Evolutionary conservation across 2,888 invertebrate species (phyloP).

Genomic region (Drosophila differens): DNA sequence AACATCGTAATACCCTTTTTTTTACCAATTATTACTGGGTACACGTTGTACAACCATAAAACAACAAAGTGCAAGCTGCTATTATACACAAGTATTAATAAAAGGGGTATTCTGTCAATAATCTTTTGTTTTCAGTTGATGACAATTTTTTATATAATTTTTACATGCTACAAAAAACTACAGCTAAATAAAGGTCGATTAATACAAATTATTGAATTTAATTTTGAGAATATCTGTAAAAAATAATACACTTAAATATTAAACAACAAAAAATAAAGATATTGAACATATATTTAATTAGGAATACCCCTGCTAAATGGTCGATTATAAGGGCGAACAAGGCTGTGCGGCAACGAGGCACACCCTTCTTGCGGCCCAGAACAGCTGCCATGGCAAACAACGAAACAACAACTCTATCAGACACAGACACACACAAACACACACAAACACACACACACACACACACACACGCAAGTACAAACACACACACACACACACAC

Average conservation of each 20-base stretch:
- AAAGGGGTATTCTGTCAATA: conserved; percentile 31
- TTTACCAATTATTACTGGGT: background rate
- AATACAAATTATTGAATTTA: background rate
- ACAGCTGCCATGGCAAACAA: conserved; percentile 64
- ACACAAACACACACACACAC: background rate
- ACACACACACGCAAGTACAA: background rate
- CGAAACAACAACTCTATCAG: conserved; percentile 37
- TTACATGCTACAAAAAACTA: background rate
- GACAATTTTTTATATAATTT: background rate
- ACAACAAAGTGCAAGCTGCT: conserved; percentile 15
- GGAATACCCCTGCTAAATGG: conserved; percentile 34
- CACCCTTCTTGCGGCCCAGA: conserved; percentile 29
- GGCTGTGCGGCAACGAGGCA: conserved; percentile 17
- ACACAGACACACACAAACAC: conserved; percentile 4
- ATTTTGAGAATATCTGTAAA: background rate
- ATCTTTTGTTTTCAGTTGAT: background rate
- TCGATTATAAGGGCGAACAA: background rate
- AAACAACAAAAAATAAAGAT: background rate
- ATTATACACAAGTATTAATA: background rate
- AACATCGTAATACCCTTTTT: background rate
- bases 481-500: background rate
- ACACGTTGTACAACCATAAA: background rate
- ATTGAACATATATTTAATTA: background rate
- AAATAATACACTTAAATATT: background rate
- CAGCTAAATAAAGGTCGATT: background rate